A percentile compares a stretch with the other conserved stretches of the same genome.
Evolutionary conservation across 2,113 vertebrate genomes (phyloP).

Genomic region (Odocoileus hemionus): DNA sequence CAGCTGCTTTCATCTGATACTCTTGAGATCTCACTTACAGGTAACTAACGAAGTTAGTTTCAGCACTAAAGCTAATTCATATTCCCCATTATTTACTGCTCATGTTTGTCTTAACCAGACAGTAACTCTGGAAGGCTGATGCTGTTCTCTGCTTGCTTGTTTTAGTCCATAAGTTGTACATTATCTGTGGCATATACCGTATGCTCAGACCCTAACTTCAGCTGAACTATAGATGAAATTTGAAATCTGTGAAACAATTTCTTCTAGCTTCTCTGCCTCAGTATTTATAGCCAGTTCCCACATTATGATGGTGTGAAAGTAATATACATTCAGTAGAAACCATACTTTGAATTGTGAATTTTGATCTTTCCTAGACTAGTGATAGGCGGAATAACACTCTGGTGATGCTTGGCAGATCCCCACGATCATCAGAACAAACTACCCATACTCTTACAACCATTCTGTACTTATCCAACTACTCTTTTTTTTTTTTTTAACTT

Average conservation of each 20-base stretch:
- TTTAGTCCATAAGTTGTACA: slow-evolving; percentile 62
- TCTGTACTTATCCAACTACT: not conserved
- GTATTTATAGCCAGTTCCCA: not conserved
- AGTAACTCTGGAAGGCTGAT: slow-evolving; percentile 69
- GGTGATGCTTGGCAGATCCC: not conserved
- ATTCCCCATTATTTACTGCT: slow-evolving; percentile 74
- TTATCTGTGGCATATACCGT: slow-evolving; percentile 23
- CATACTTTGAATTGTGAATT: not conserved
- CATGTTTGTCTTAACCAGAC: slow-evolving; percentile 74
- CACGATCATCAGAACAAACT: not conserved
- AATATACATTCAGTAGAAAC: not conserved
- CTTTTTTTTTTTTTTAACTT: not conserved
- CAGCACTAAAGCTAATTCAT: slow-evolving; percentile 26
- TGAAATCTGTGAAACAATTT: slow-evolving; percentile 88
- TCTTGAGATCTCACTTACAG: slow-evolving; percentile 67
- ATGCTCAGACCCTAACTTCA: slow-evolving; percentile 90
- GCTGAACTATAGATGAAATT: slow-evolving; percentile 86
- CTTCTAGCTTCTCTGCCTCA: slow-evolving; percentile 78
- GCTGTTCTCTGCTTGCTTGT: slow-evolving; percentile 74
- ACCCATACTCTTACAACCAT: not conserved
- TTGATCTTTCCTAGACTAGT: not conserved
- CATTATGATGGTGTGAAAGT: not conserved
- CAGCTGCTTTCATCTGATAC: slow-evolving; percentile 78
- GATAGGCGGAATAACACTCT: too few species aligned
- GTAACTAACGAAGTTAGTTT: slow-evolving; percentile 71